These are phyloP conservation scores for Acrocyrtus sp. DNA, from an alignment of 2,888 invertebrate genomes.

Conservation along the genomic window DNA sequence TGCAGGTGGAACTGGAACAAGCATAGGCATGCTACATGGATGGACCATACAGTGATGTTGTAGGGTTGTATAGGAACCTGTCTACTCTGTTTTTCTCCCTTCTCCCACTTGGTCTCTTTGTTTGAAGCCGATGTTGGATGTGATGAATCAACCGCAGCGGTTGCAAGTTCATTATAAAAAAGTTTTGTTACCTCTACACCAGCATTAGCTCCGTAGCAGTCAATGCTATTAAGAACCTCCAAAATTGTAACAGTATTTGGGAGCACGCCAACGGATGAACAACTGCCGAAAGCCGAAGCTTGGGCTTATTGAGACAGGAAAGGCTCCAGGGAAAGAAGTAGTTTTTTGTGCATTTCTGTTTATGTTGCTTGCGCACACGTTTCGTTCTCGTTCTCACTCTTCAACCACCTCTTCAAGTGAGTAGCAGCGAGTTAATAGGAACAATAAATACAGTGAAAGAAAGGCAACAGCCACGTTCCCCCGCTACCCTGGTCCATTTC, in stretches of 20 bases:
- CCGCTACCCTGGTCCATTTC: slow-evolving; percentile 5
- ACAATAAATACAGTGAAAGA: slow-evolving; percentile 19
- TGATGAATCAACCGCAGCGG: slow-evolving; percentile 22
- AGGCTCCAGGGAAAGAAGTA: slow-evolving; percentile 41
- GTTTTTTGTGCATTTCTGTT: slow-evolving; percentile 22
- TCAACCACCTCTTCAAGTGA: too few species aligned
- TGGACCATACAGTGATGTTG: too few species aligned
- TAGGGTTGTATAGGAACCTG: slow-evolving; percentile 7
- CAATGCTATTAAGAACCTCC: background rate
- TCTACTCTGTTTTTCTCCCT: background rate
- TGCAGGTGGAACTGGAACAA: too few species aligned
- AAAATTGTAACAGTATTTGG: slow-evolving; percentile 37
- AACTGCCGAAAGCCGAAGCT: slow-evolving; percentile 14
- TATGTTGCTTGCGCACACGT: background rate
- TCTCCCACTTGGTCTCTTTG: background rate
- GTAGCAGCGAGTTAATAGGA: too few species aligned
- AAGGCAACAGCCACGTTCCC: slow-evolving; percentile 27
- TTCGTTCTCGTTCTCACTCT: too few species aligned
- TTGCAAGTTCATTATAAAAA: background rate
- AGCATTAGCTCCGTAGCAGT: background rate
- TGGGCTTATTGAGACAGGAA: too few species aligned
- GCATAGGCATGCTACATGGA: too few species aligned
- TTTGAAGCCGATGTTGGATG: background rate
- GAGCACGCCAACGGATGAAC: slow-evolving; percentile 39
- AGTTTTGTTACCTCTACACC: too few species aligned